Evolutionary conservation across 2,113 vertebrate species (phyloP).

Genomic region (Daboia siamensis): DNA sequence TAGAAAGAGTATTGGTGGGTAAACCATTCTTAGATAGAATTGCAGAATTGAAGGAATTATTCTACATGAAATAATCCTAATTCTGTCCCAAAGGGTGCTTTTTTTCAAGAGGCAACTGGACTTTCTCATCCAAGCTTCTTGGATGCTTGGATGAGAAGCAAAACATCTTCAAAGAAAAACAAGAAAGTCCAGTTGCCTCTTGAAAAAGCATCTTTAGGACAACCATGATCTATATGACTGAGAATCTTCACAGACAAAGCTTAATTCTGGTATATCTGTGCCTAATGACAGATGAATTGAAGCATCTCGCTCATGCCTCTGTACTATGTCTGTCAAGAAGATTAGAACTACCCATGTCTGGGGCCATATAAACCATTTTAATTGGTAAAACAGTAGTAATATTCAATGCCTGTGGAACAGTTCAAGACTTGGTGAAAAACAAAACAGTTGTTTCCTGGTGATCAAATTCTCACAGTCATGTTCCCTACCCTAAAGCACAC

Average conservation of each 20-base stretch:
- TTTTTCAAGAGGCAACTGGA: too few relatives aligned
- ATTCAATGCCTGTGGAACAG: neutral
- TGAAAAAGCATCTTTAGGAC: too few relatives aligned
- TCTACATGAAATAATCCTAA: neutral
- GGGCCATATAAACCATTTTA: neutral
- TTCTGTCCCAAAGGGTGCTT: neutral
- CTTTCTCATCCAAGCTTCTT: too few relatives aligned
- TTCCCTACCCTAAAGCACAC: neutral
- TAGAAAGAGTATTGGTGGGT: neutral
- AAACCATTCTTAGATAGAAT: neutral
- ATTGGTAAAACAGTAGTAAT: neutral
- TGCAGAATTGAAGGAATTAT: neutral
- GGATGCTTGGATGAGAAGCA: too few relatives aligned
- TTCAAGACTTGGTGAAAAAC: neutral
- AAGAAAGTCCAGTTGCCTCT: too few relatives aligned
- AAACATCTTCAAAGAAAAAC: too few relatives aligned
- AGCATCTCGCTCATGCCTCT: neutral
- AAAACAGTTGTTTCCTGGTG: neutral
- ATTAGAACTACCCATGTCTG: neutral
- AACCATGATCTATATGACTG: too few relatives aligned
- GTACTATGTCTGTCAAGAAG: neutral
- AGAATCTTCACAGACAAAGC: too few relatives aligned
- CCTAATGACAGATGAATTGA: neutral
- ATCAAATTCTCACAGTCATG: neutral
- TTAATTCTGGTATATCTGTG: neutral